Evolutionary conservation across 2,113 vertebrate genomes (phyloP).

Genomic region (Trematocara nigrifrons): DNA sequence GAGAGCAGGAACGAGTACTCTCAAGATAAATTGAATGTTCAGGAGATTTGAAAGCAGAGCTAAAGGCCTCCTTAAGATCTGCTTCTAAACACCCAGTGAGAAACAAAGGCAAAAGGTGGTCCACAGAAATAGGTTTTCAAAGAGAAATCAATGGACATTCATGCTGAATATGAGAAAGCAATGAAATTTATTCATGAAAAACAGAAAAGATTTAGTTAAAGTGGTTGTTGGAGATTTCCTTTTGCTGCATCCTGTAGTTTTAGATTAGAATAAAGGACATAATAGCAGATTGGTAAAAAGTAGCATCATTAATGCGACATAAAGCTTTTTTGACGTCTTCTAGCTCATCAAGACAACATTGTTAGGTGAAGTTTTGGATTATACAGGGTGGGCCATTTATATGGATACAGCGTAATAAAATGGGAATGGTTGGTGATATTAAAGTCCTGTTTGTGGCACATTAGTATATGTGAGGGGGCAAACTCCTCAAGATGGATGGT

Average conservation of each 20-base stretch:
- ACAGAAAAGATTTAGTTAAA: background rate
- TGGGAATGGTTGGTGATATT: too few relatives aligned
- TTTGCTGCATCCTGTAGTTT: background rate
- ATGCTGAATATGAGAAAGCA: background rate
- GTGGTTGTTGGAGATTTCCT: background rate
- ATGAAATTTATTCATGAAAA: background rate
- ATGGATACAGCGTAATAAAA: too few relatives aligned
- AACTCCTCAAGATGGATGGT: too few relatives aligned
- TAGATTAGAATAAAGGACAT: background rate
- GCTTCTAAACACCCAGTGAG: background rate
- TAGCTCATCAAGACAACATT: background rate
- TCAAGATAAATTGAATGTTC: background rate
- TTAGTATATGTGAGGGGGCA: too few relatives aligned
- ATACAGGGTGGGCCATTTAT: too few relatives aligned
- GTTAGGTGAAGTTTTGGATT: background rate
- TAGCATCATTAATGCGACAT: background rate
- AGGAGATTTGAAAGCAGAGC: background rate
- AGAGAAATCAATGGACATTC: background rate
- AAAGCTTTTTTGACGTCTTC: background rate
- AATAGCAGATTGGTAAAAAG: background rate
- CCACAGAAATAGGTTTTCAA: background rate
- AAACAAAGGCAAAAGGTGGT: background rate
- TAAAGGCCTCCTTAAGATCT: background rate
- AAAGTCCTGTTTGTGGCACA: too few relatives aligned
- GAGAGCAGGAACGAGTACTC: background rate